Evolutionary conservation across 2,888 invertebrate genomes (phyloP).

Genomic region (Dryococelus australis): DNA sequence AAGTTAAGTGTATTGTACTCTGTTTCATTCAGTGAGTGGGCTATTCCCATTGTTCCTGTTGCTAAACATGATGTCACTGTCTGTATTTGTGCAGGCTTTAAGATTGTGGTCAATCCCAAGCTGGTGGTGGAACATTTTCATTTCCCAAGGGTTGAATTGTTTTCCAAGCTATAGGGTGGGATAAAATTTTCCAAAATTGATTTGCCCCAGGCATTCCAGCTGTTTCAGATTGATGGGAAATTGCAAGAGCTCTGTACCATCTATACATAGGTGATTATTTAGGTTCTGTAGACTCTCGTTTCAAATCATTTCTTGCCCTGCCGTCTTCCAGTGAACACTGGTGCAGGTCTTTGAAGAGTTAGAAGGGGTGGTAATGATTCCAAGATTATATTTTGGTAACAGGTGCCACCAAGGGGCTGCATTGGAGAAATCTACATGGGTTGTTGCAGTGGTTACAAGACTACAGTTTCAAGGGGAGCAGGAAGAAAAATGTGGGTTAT

Average conservation of each 20-base stretch:
- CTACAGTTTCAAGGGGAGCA: constrained; percentile 30
- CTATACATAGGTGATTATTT: constrained; percentile 27
- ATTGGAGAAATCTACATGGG: constrained; percentile 12
- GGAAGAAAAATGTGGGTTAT: constrained; percentile 29
- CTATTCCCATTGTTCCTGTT: not conserved
- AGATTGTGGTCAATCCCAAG: not conserved
- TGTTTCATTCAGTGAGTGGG: not conserved
- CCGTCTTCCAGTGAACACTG: constrained; percentile 25
- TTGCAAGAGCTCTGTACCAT: constrained; percentile 6
- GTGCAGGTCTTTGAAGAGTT: constrained; percentile 33
- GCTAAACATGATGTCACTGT: not conserved
- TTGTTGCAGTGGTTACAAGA: constrained; percentile 23
- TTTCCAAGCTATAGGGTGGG: not conserved
- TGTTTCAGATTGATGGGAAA: not conserved
- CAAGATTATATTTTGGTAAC: constrained; percentile 36
- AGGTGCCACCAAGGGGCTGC: not conserved
- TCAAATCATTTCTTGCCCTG: constrained; percentile 21
- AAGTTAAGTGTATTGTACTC: not conserved
- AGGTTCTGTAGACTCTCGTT: constrained; percentile 26
- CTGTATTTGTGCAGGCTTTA: not conserved
- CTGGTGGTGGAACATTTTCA: not conserved
- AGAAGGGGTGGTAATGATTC: constrained; percentile 26
- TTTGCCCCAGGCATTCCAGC: not conserved
- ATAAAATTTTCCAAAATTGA: not conserved
- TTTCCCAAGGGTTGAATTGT: not conserved